These are phyloP conservation scores for Lophochroa leadbeateri DNA, from an alignment of 2,113 vertebrate genomes.

Conservation along the genomic window DNA sequence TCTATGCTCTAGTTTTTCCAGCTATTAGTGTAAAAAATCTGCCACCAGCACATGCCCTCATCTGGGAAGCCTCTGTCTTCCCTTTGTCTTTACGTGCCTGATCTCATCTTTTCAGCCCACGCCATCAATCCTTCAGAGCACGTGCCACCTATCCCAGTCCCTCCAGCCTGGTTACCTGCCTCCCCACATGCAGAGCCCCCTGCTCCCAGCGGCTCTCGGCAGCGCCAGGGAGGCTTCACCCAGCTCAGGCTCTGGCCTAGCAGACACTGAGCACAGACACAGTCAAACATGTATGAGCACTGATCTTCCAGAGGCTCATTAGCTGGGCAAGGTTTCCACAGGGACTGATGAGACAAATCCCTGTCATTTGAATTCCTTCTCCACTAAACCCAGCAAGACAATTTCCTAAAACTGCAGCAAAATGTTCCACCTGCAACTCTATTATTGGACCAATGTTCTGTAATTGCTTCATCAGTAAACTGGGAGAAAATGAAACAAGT, in stretches of 20 bases:
- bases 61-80: not conserved
- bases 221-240: fast-evolving
- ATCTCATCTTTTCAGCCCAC: not conserved
- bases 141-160: not conserved
- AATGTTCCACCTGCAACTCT: not conserved
- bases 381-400: not conserved
- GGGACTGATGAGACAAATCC: not conserved
- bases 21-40: not conserved
- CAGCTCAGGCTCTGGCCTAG: not conserved
- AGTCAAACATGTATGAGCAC: not conserved
- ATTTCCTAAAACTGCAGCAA: not conserved
- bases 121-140: not conserved
- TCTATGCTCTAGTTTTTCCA: not conserved
- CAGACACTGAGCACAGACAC: not conserved
- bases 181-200: fast-evolving
- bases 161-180: not conserved
- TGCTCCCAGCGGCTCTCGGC: fast-evolving
- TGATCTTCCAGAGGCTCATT: not conserved
- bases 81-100: fast-evolving
- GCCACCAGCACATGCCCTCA: fast-evolving
- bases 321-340: not conserved
- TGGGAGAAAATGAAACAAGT: not conserved
- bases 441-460: not conserved
- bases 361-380: not conserved
- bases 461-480: not conserved